A percentile compares a stretch with the other conserved stretches of the same genome.
Conservation (phyloP, 2,797 vertebrate genomes). For the Pyrocephalus nanus region DNA sequence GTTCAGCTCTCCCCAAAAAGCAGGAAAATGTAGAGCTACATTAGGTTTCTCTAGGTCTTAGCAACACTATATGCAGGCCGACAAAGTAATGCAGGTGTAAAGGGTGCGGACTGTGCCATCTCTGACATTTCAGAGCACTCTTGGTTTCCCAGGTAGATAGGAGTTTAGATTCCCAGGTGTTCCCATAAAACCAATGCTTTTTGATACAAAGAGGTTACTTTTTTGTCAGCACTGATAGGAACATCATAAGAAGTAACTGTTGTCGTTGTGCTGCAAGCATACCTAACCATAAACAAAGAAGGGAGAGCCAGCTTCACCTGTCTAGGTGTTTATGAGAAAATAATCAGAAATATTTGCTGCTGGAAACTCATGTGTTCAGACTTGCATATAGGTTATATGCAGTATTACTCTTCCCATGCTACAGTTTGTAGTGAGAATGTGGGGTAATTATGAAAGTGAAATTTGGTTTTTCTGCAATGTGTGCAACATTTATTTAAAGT, state of each 20-base stretch:
- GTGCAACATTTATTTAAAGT: slow-evolving; percentile 55
- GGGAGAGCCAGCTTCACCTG: neutral
- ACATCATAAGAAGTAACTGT: neutral
- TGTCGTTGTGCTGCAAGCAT: neutral
- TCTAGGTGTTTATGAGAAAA: neutral
- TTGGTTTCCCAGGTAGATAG: neutral
- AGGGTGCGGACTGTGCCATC: neutral
- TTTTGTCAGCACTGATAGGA: neutral
- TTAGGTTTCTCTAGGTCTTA: neutral
- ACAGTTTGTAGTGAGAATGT: neutral
- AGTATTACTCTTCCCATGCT: neutral
- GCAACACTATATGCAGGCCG: neutral
- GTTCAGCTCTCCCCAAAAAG: neutral
- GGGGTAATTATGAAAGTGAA: slow-evolving; percentile 40
- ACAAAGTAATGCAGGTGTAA: neutral
- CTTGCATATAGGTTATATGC: neutral
- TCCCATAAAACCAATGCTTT: neutral
- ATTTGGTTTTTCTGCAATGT: slow-evolving; percentile 52
- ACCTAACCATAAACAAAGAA: neutral
- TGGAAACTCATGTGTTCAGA: neutral
- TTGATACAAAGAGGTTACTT: fast-evolving
- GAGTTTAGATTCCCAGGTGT: neutral
- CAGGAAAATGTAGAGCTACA: neutral
- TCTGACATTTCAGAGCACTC: neutral
- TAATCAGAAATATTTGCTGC: neutral